phyloP scores from a whole-genome alignment of 2,888 invertebrate genomes.

The Steinernema scapterisci region DNA sequence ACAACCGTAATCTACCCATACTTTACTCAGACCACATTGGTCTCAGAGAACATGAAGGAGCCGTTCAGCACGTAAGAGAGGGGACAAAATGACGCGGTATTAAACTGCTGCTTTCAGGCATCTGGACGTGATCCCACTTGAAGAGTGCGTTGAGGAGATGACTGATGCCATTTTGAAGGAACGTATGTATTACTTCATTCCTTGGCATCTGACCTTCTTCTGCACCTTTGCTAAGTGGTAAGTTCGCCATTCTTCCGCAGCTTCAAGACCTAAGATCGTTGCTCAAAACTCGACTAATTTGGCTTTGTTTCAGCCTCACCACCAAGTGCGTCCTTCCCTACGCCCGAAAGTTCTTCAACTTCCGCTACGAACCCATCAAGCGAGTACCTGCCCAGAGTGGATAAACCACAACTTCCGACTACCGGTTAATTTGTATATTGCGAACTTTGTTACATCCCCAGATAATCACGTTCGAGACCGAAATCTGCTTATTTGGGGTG shows the following conservation, averaged over 20 bases:
- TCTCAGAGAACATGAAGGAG: conserved; percentile 39
- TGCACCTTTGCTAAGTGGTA: conserved; percentile 44
- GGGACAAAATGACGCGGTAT: background rate
- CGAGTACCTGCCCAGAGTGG: background rate
- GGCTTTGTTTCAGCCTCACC: conserved; percentile 36
- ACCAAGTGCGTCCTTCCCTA: conserved; percentile 38
- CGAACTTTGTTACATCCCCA: background rate
- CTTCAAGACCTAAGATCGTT: too few relatives aligned
- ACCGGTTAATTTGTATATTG: background rate
- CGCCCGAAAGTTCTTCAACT: conserved; percentile 39
- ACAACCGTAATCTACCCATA: conserved; percentile 44
- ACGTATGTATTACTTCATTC: conserved; percentile 42
- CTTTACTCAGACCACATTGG: conserved; percentile 42
- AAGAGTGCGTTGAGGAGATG: conserved; percentile 37
- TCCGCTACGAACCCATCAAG: conserved; percentile 33
- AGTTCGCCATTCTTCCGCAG: too few relatives aligned
- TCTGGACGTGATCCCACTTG: conserved; percentile 41
- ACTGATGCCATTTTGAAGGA: conserved; percentile 44
- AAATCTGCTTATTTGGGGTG: too few relatives aligned
- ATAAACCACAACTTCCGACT: background rate
- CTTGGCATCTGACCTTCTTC: conserved; percentile 39
- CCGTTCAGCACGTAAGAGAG: conserved; percentile 45
- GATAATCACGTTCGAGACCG: too few relatives aligned
- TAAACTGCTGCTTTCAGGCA: conserved; percentile 35
- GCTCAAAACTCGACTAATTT: too few relatives aligned